These are phyloP conservation scores for Ormyrus rosae DNA, from an alignment of 2,888 invertebrate species.

Conservation along the genomic window DNA sequence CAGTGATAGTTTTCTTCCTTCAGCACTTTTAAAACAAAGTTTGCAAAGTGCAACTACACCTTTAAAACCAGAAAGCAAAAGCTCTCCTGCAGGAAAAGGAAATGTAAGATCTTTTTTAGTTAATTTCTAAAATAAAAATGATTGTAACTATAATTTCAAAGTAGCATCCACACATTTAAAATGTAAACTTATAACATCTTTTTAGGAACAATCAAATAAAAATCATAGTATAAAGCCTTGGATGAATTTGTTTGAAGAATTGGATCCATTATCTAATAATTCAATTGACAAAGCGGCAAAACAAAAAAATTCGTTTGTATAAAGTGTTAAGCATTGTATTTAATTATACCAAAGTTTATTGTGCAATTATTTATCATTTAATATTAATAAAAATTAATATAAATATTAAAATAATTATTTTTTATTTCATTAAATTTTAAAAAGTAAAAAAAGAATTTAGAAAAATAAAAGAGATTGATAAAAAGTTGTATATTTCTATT, in stretches of 20 bases:
- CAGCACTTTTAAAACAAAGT: conserved; percentile 71
- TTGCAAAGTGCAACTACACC: conserved; percentile 66
- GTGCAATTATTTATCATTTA: too few relatives aligned
- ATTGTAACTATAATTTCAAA: too few relatives aligned
- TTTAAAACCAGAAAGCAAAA: conserved; percentile 43
- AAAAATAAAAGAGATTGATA: too few relatives aligned
- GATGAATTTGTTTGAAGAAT: conserved; percentile 94
- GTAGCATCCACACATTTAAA: too few relatives aligned
- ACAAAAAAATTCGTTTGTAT: conserved; percentile 71
- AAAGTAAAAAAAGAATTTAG: too few relatives aligned
- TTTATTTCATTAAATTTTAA: too few relatives aligned
- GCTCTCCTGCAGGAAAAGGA: conserved; percentile 47
- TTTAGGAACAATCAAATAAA: neutral
- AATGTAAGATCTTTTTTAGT: conserved; percentile 60
- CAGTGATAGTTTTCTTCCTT: conserved; percentile 70
- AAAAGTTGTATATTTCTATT: too few relatives aligned
- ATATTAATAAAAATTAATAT: too few relatives aligned
- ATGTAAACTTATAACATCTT: too few relatives aligned
- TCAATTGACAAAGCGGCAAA: conserved; percentile 76
- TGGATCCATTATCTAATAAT: conserved; percentile 94
- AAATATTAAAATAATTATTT: too few relatives aligned
- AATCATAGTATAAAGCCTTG: conserved; percentile 77
- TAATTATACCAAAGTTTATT: too few relatives aligned
- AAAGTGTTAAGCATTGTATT: conserved; percentile 47
- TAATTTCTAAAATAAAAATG: too few relatives aligned